Conservation (phyloP, 1,140 invertebrate species). For the Aleiodes sp. region DNA sequence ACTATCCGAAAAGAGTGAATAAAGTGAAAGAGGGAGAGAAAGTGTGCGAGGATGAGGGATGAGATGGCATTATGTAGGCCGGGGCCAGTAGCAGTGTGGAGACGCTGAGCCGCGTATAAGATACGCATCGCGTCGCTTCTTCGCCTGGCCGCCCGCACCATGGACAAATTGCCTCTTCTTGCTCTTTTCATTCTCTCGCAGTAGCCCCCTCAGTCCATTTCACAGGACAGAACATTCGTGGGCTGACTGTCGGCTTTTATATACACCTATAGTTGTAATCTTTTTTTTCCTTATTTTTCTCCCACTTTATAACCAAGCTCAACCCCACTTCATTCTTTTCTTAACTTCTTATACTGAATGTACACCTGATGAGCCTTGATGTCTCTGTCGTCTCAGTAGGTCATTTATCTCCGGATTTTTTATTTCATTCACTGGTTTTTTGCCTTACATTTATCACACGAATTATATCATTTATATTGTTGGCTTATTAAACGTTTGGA, state of each 20-base stretch:
- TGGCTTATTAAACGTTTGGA: no score
- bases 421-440: no score
- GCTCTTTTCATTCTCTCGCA: background rate
- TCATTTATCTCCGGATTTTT: no score
- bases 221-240: background rate
- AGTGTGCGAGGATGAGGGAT: conserved; percentile 41
- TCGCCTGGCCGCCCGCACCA: conserved; percentile 11
- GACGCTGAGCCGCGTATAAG: conserved; percentile 53
- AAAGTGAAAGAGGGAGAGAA: conserved; percentile 41
- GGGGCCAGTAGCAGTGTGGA: conserved; percentile 44
- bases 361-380: conserved; percentile 14
- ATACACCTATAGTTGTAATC: no score
- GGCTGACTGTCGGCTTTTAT: background rate
- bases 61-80: conserved; percentile 57
- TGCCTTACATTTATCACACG: no score
- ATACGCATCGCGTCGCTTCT: conserved; percentile 40
- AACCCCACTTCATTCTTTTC: background rate
- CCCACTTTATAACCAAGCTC: background rate
- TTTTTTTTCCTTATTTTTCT: no score
- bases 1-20: conserved; percentile 32
- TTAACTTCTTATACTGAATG: background rate
- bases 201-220: no score
- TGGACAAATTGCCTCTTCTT: conserved; percentile 5
- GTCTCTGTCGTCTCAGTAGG: no score
- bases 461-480: no score